Evolutionary conservation across 2,888 invertebrate species (phyloP).

Genomic region (Apamea monoglypha): DNA sequence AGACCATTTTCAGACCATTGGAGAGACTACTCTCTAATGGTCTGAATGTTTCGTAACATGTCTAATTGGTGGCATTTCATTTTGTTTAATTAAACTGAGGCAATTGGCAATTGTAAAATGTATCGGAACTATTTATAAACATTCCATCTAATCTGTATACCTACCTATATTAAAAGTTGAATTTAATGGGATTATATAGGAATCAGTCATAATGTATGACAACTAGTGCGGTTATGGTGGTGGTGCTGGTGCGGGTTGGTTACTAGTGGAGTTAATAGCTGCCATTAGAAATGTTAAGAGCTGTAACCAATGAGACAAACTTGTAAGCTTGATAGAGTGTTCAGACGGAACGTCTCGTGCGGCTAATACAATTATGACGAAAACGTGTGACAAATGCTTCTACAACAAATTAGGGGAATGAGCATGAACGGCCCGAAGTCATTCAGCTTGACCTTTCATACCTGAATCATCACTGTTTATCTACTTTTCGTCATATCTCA

Average conservation of each 20-base stretch:
- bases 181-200: background rate
- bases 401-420: conserved; percentile 9
- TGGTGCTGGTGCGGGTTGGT: too few relatives aligned
- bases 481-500: background rate
- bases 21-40: too few relatives aligned
- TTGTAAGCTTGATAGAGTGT: conserved; percentile 10
- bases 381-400: conserved; percentile 11
- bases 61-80: background rate
- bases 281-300: background rate
- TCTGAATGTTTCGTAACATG: too few relatives aligned
- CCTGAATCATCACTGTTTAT: conserved; percentile 6
- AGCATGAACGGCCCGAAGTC: background rate
- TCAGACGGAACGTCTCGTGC: conserved; percentile 13
- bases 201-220: background rate
- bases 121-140: background rate
- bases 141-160: background rate
- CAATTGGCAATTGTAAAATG: background rate
- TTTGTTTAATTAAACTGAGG: background rate
- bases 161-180: background rate
- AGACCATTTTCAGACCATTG: too few relatives aligned
- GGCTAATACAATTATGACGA: background rate
- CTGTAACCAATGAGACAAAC: background rate
- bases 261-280: background rate
- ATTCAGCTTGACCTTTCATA: background rate
- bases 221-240: background rate